A percentile compares a stretch with the other conserved stretches of the same genome.
Conservation (phyloP, 2,888 invertebrate genomes). For the Callimorpha dominula region DNA sequence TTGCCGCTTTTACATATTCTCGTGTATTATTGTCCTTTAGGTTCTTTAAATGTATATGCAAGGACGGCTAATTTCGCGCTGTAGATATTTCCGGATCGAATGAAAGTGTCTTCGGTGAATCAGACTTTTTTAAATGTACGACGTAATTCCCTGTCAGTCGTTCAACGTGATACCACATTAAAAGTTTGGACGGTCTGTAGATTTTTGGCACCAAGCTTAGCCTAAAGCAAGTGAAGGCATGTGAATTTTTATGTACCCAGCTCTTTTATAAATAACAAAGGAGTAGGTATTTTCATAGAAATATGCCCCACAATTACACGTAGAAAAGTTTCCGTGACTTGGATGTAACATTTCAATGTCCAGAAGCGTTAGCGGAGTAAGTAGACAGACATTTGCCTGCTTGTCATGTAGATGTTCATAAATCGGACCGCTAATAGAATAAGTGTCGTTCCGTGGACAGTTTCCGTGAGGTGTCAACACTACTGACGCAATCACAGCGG, state of each 20-base stretch:
- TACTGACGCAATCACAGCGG: slow-evolving; percentile 74
- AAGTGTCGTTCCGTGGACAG: slow-evolving; percentile 68
- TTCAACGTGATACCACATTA: slow-evolving; percentile 70
- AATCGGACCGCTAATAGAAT: slow-evolving; percentile 73
- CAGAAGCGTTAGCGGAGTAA: slow-evolving; percentile 58
- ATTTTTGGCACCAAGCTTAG: slow-evolving; percentile 67
- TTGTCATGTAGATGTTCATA: slow-evolving; percentile 64
- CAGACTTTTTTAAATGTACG: slow-evolving; percentile 75
- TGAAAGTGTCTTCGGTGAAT: slow-evolving; percentile 81
- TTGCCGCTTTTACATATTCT: slow-evolving; percentile 60
- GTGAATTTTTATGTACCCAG: slow-evolving; percentile 56
- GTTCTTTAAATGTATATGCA: slow-evolving; percentile 76
- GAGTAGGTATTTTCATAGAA: slow-evolving; percentile 29
- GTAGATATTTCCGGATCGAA: slow-evolving; percentile 82
- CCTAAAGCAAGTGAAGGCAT: slow-evolving; percentile 55
- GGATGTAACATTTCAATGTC: slow-evolving; percentile 60
- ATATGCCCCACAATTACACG: slow-evolving; percentile 29
- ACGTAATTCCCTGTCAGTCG: slow-evolving; percentile 77
- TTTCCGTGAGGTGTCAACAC: slow-evolving; percentile 71
- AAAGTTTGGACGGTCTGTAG: slow-evolving; percentile 70
- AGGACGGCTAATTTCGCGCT: slow-evolving; percentile 81
- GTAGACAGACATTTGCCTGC: slow-evolving; percentile 66
- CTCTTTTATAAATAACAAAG: slow-evolving; percentile 36
- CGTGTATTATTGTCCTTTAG: slow-evolving; percentile 78
- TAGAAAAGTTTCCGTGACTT: slow-evolving; percentile 34